Percentiles rank a stretch among this genome's conserved stretches.
Conservation (phyloP, 64 coral and sea anemone species). For the Pachyseris speciosa region DNA sequence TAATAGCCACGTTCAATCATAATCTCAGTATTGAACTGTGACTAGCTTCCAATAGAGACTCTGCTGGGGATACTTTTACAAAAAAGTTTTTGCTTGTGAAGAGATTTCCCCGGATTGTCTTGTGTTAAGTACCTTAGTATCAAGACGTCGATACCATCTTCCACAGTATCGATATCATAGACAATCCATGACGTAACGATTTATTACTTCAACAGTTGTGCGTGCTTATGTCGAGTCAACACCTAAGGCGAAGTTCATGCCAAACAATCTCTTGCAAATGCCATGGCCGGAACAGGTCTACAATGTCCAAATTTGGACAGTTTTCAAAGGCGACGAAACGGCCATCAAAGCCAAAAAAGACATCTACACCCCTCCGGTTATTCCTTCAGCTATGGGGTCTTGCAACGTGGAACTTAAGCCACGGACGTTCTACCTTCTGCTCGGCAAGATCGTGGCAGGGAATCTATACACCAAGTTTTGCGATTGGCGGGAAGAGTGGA, state of each 20-base stretch:
- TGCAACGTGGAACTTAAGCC: background rate
- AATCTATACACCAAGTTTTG: constrained; percentile 12
- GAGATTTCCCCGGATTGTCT: too few relatives aligned
- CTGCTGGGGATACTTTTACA: too few relatives aligned
- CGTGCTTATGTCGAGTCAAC: background rate
- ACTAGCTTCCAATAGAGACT: too few relatives aligned
- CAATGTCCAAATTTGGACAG: background rate
- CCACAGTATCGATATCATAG: too few relatives aligned
- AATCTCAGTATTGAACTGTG: too few relatives aligned
- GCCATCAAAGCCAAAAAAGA: background rate
- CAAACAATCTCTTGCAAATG: background rate
- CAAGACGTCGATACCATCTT: too few relatives aligned
- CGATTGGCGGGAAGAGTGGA: background rate
- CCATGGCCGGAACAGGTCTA: background rate
- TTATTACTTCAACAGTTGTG: background rate
- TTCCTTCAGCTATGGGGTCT: background rate
- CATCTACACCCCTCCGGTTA: background rate
- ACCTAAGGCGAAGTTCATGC: background rate
- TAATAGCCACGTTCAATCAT: too few relatives aligned
- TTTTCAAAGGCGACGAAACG: constrained; percentile 1
- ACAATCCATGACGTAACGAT: background rate
- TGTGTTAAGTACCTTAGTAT: too few relatives aligned
- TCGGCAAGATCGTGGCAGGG: background rate
- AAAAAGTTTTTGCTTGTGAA: too few relatives aligned
- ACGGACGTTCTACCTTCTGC: background rate